Conservation (phyloP, 1,140 invertebrate genomes). For the Pogonomyrmex barbatus region DNA sequence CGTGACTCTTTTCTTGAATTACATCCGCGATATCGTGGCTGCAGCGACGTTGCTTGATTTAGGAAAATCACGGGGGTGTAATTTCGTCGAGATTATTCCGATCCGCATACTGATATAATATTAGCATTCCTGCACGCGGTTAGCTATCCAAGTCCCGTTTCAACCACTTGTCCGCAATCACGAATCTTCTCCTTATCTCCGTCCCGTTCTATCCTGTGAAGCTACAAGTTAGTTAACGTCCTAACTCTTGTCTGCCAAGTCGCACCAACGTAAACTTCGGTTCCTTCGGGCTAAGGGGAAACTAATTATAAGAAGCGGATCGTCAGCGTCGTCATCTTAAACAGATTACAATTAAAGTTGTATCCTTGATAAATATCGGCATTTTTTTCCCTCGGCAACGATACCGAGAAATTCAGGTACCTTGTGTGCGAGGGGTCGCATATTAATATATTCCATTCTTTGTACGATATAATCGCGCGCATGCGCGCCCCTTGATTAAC, state of each 20-base stretch:
- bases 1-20: not conserved
- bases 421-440: not conserved
- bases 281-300: constrained; percentile 45
- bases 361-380: constrained; percentile 44
- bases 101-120: not conserved
- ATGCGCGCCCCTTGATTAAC: not conserved
- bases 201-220: not conserved
- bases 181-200: not conserved
- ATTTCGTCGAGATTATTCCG: not conserved
- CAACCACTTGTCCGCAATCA: not conserved
- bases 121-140: not conserved
- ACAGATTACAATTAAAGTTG: constrained; percentile 64
- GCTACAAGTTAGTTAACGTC: not conserved
- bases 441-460: constrained; percentile 5
- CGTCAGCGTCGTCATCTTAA: constrained; percentile 54
- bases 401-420: not conserved
- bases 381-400: constrained; percentile 13
- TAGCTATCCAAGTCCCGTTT: not conserved
- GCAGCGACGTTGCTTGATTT: not conserved
- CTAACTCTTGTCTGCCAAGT: constrained; percentile 26
- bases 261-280: constrained; percentile 44
- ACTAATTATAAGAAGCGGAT: constrained; percentile 70
- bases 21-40: not conserved
- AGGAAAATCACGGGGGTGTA: not conserved
- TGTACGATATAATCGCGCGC: not conserved